Base-by-base conservation (phyloP, 2,113 vertebrate genomes). In the Dolichallabes microphthalmus region DNA sequence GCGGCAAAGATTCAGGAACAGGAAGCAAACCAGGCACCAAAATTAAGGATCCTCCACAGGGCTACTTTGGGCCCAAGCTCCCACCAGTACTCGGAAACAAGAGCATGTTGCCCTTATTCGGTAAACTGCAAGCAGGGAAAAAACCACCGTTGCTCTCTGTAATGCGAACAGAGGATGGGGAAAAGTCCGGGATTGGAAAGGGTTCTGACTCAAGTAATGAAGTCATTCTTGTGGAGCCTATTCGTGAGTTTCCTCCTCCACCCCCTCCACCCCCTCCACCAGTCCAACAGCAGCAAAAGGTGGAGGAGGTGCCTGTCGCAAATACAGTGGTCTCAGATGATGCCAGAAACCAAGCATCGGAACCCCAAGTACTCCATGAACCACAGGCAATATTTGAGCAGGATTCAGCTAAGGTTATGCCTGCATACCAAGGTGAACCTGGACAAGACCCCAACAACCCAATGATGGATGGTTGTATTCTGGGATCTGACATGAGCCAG, bases 1-100 rank as follows among this genome's bases (percentile, higher is more conserved):
- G 90, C 27, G 95, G 96, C 0, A 96, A 96, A 60, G 91, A 96
- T 89, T 89, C 92, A 76, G 58, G 89, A 12, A 89, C 94, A 9
- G 86, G 93, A 69, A 90, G 93, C 77, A 99, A 99, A 90, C 91
- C 95, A 39, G 98, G 97, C 20, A 90, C 94, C 82, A 99, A 99
- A 88, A 95, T 99, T 86, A 99, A 99, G 87, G 97, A 99, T 88
- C 98, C 98, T 55, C 98, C 98, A 12, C 97, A 97, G 91, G 98
- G 98, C 50, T 99, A 98, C 91, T 99, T 99, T 74, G 98, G 98
- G 61, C 98, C 98, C 0, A 99, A 98, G 88, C 95, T 99, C 2
- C 98, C 98, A 53, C 98, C 98, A 4, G 90, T 95, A 7, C 92
- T 98, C 30, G 97, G 97, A 88, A 97, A 87, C 92, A 99, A 99